phyloP scores from a whole-genome alignment of 2,113 vertebrate species.

The Ameiurus melas region DNA sequence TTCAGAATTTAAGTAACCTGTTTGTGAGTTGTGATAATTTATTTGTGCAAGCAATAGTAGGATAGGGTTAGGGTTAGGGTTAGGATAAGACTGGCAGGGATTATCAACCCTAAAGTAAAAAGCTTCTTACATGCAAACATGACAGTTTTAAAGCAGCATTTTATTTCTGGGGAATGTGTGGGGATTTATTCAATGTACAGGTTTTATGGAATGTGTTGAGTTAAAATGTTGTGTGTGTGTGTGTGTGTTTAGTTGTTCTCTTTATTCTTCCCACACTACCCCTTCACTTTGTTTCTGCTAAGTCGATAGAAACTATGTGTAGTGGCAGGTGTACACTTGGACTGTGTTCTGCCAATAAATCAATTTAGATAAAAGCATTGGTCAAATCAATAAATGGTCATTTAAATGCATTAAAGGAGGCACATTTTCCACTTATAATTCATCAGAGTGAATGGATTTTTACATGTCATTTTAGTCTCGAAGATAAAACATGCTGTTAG shows the following conservation, averaged over 20 bases:
- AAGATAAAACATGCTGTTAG: background rate
- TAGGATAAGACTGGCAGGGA: background rate
- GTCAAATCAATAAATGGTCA: slow-evolving; percentile 3
- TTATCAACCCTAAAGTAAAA: background rate
- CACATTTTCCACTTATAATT: background rate
- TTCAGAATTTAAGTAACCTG: too few relatives aligned
- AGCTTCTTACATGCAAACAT: background rate
- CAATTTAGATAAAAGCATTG: background rate
- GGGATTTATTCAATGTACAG: background rate
- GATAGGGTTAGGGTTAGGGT: too few relatives aligned
- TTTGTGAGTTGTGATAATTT: background rate
- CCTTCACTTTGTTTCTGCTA: background rate
- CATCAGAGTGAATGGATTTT: slow-evolving; percentile 1
- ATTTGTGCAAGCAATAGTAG: background rate
- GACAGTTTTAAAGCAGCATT: background rate
- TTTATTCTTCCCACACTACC: background rate
- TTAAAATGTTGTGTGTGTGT: background rate
- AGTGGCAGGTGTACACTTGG: background rate
- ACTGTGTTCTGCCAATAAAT: slow-evolving; percentile 12
- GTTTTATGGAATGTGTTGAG: background rate
- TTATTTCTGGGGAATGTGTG: background rate
- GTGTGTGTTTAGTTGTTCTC: background rate
- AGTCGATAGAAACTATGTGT: background rate
- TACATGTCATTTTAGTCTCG: background rate
- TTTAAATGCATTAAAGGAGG: slow-evolving; percentile 12